Base-by-base conservation (phyloP, 2,888 invertebrate species). In the Euclidia mi region DNA sequence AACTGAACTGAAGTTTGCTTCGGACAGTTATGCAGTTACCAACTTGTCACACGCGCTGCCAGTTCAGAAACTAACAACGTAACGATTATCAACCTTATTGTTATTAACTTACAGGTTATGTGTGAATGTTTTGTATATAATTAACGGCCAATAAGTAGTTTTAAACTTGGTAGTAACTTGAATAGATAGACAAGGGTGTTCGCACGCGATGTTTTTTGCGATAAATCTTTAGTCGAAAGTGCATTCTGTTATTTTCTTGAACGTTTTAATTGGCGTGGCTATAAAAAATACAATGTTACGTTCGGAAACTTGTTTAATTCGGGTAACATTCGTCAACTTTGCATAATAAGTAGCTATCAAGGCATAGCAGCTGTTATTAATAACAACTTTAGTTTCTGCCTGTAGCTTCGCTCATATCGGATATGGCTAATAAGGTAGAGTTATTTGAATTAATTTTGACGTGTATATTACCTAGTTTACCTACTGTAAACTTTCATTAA, bases 1-100 rank as follows among this genome's bases (percentile, higher is more conserved):
- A 38, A 74, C 74, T 74, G 74, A 38, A 74, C 74, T 74, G 74
- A 74, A 74, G 74, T 74, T 70, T 14, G 70, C 28, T 1, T 14
- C 65, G 38, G 17, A 32, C 44, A 34, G 44, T 35, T 3, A 59
- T 28, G 56, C 50, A 45, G 56, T 44, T 49, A 48, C 51, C 52
- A 57, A 40, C 28, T 44, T 59, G 11, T 44, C 10, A 14, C 2
- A 9, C 1, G 7, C 6, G 15, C 45, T 18, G 59, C 60, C 58
- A n/a, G 55, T 58, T 18, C 64, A 60, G 28, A 10, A 55, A 58
- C 57, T 6, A 12, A 3, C 0, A n/a, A 29, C 1, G 6, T 1
- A 7, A 1, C 7, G 14, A 10, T 56, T 40, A 50, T 2, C 11
- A 15, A 12, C 56, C 43, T 38, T 74, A 57, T 43, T 0, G 0